These are phyloP conservation scores for Sebastes schlegelii DNA, from an alignment of 2,113 vertebrate species.

Conservation along the genomic window DNA sequence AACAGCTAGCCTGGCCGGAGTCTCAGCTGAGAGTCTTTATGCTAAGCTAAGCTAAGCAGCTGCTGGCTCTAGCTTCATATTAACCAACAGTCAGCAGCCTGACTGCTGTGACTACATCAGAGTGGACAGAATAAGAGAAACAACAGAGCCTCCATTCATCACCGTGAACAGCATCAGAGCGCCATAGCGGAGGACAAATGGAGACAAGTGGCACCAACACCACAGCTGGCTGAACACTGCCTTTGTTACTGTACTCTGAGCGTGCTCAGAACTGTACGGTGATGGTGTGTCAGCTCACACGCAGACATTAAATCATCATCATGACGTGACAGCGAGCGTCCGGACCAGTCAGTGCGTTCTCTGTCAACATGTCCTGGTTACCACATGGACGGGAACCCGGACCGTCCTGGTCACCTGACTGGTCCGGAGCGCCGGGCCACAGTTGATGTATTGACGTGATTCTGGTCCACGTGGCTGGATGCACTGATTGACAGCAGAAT, in stretches of 20 bases:
- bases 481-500: too few species aligned
- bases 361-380: background rate
- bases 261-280: background rate
- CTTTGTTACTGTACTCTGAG: constrained; percentile 63
- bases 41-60: too few species aligned
- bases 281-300: too few species aligned
- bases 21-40: too few species aligned
- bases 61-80: too few species aligned
- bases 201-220: constrained; percentile 59
- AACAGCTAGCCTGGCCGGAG: too few species aligned
- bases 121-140: background rate
- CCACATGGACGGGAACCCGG: background rate
- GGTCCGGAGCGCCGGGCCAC: too few species aligned
- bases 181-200: constrained; percentile 1
- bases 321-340: constrained; percentile 19
- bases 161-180: too few species aligned
- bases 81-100: too few species aligned
- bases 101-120: background rate
- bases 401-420: too few species aligned
- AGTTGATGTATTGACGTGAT: too few species aligned
- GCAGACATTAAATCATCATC: constrained; percentile 48
- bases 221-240: constrained; percentile 54
- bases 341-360: background rate
- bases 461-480: too few species aligned
- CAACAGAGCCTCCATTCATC: background rate